Base-by-base conservation (phyloP, 2,113 vertebrate species). In the Tapirus terrestris region DNA sequence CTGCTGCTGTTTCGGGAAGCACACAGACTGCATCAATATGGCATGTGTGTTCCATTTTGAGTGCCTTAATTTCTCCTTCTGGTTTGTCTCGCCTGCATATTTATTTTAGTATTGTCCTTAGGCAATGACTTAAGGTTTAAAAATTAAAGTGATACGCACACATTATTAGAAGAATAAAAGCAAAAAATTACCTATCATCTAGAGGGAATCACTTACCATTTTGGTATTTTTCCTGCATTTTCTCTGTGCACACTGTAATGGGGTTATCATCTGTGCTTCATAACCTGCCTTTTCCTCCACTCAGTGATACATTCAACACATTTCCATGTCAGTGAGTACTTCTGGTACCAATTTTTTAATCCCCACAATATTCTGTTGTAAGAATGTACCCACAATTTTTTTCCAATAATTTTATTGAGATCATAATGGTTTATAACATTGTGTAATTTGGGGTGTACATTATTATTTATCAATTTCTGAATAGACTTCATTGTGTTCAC, bases 21-120 rank as follows among this genome's bases (percentile, higher is more conserved):
- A 31, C 9, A 6, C 21, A 16, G 9, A 8, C 61, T 33, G 0
- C 39, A 39, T 43, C 4, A 6, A 1, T 27, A 36, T 6, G n/a
- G 9, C 18, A 12, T 72, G 39, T 43, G 56, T 89, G 33, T 58
- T 67, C 36, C 29, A 12, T 43, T 83, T 67, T 60, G 81, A 79
- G 5, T 48, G 21, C 61, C 31, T 23, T 31, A 4, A 23, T 68
- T 67, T 81, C 87, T 76, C 23, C 10, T 82, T 36, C 31, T 36
- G 29, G 16, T 85, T 89, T 58, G 63, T 93, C n/a, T 85, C 81
- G 7, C 45, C 9, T 73, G 14, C 67, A 10, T 81, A 51, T 87
- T 79, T 90, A 83, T 75, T 88, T 89, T 31, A 85, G 12, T 65
- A n/a, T 77, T 93, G 33, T 77, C 81, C 53, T 58, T 36, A 65